Evolutionary conservation across 2,888 invertebrate species (phyloP).

Genomic region (Troides oblongomaculatus): DNA sequence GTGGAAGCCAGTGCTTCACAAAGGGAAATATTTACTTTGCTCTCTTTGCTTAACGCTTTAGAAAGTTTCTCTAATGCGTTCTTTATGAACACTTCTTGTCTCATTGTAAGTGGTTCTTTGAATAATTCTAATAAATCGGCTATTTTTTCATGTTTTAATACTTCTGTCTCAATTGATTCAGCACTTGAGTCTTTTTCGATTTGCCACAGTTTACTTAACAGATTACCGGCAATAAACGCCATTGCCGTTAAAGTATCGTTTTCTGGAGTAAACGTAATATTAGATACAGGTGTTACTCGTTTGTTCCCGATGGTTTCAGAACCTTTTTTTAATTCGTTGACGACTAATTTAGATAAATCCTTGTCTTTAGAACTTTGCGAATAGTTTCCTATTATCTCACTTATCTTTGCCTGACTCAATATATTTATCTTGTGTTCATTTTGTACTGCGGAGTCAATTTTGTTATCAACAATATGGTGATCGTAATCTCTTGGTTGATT

Average conservation of each 20-base stretch:
- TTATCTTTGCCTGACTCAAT: conserved; percentile 44
- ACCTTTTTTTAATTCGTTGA: conserved; percentile 61
- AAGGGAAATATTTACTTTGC: conserved; percentile 52
- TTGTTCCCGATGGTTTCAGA: conserved; percentile 61
- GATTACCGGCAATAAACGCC: conserved; percentile 70
- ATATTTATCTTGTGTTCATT: conserved; percentile 42
- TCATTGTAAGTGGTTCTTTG: conserved; percentile 63
- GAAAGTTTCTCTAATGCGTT: conserved; percentile 63
- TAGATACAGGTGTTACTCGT: conserved; percentile 55
- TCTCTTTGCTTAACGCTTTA: conserved; percentile 52
- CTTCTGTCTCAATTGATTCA: conserved; percentile 57
- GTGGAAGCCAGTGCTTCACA: conserved; percentile 53
- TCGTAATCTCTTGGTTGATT: conserved; percentile 49
- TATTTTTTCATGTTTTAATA: conserved; percentile 64
- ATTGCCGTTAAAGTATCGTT: conserved; percentile 70
- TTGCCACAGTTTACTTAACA: conserved; percentile 70
- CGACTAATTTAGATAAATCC: conserved; percentile 63
- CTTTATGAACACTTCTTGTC: conserved; percentile 65
- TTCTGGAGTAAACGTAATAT: conserved; percentile 69
- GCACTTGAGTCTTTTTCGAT: conserved; percentile 60
- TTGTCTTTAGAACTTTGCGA: conserved; percentile 54
- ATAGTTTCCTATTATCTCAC: conserved; percentile 49
- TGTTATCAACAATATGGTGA: conserved; percentile 59
- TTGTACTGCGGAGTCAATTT: conserved; percentile 53
- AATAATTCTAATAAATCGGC: conserved; percentile 63